phyloP scores from a whole-genome alignment of 2,797 vertebrate genomes.

The Phrynocephalus vlangalii region DNA sequence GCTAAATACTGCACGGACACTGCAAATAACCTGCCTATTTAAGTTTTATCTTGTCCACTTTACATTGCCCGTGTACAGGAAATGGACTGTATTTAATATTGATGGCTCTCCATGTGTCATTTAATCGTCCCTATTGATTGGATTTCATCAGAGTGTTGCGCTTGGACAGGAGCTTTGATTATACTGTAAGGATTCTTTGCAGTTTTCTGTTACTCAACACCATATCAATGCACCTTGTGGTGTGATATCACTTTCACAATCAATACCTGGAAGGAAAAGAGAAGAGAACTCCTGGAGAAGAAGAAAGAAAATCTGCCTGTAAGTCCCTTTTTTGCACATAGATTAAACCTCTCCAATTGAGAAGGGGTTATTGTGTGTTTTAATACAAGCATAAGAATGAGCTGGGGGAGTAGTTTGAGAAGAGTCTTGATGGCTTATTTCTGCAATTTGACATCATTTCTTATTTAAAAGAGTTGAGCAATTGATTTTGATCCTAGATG shows the following conservation, averaged over 20 bases:
- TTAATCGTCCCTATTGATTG: slow-evolving; percentile 95
- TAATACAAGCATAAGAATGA: slow-evolving; percentile 42
- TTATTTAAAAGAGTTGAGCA: slow-evolving; percentile 75
- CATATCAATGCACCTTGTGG: slow-evolving; percentile 84
- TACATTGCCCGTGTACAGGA: slow-evolving; percentile 79
- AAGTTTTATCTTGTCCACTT: slow-evolving; percentile 77
- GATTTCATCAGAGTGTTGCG: slow-evolving; percentile 80
- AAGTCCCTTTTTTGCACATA: slow-evolving; percentile 66
- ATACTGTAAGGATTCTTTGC: slow-evolving; percentile 79
- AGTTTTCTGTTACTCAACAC: slow-evolving; percentile 80
- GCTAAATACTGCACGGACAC: slow-evolving; percentile 61
- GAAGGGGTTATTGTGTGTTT: slow-evolving; percentile 70
- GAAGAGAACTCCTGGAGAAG: slow-evolving; percentile 72
- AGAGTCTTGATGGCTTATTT: slow-evolving; percentile 71
- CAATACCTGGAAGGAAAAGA: slow-evolving; percentile 81
- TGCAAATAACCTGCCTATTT: slow-evolving; percentile 72
- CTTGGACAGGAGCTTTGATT: slow-evolving; percentile 83
- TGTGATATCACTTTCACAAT: slow-evolving; percentile 85
- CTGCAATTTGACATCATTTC: slow-evolving; percentile 79
- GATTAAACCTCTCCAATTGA: slow-evolving; percentile 70
- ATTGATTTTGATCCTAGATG: slow-evolving; percentile 63
- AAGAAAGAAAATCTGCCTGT: slow-evolving; percentile 55
- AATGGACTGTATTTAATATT: slow-evolving; percentile 91
- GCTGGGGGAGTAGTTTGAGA: slow-evolving; percentile 47
- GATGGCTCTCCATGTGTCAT: slow-evolving; percentile 90